phyloP scores from a whole-genome alignment of 1,140 invertebrate species.

The Camponotus pennsylvanicus region DNA sequence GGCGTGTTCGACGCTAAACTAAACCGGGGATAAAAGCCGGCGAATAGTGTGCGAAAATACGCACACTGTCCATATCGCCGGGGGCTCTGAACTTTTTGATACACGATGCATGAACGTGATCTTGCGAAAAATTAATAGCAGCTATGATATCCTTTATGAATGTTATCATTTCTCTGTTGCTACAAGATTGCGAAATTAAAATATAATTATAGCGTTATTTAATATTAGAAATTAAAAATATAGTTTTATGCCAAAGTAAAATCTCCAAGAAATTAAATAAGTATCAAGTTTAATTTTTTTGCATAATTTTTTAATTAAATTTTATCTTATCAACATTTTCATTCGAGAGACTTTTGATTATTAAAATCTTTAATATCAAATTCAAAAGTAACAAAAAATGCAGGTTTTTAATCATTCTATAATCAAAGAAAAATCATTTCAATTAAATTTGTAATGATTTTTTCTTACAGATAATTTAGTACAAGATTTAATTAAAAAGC shows the following conservation, averaged over 20 bases:
- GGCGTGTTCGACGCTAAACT: neutral
- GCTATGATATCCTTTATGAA: no score
- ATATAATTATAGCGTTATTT: no score
- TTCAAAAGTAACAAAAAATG: neutral
- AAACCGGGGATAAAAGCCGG: neutral
- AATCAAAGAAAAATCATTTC: neutral
- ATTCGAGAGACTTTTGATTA: neutral
- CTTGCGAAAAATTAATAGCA: neutral
- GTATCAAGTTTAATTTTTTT: neutral
- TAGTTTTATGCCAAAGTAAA: no score
- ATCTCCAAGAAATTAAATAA: neutral
- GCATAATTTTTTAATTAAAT: neutral
- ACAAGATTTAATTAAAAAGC: neutral
- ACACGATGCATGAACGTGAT: neutral
- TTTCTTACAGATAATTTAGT: neutral
- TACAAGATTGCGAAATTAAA: neutral
- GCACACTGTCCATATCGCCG: neutral
- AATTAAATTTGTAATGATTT: neutral
- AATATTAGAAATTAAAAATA: no score
- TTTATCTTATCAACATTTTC: conserved; percentile 12
- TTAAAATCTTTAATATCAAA: neutral
- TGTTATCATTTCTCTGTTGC: neutral
- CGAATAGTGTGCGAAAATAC: conserved; percentile 20
- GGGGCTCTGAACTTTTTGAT: conserved; percentile 4
- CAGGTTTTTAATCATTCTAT: neutral